Base-by-base conservation (phyloP, 1,140 invertebrate genomes). In the Dendrolimus kikuchii region DNA sequence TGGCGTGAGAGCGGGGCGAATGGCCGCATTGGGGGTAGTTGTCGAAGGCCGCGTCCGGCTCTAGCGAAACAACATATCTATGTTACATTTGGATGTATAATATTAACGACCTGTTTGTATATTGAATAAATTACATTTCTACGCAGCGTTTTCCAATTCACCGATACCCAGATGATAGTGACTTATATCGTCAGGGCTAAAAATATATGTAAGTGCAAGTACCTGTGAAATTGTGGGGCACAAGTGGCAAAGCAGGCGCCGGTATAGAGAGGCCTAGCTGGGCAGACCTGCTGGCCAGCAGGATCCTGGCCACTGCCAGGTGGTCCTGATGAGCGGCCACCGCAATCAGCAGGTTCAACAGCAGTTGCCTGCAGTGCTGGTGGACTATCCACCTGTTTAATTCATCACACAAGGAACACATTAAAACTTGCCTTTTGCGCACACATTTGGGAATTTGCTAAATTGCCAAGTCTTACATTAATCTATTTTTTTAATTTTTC, bases 271-370 rank as follows among this genome's bases (percentile, higher is more conserved):
- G 87, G 10, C 92, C 93, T 45, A 96, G 87, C 54, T 92, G 91
- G 38, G 91, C 90, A 0, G 95, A 95, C 78, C 94, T 92, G 53
- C 94, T 95, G 50, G 95, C 95, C 8, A 98, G 88, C 36, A 99
- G 77, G 9, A 97, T 92, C 7, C 94, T 90, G 0, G 97, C 95
- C 7, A 98, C 92, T 0, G 93, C 93, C 45, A 97, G 87, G 84
- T 98, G 95, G 86, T 99, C 96, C 53, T 93, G 91, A 81, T 98
- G 96, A 61, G 95, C 93, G 0, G 95, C 92, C 39, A 97, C 89
- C 2, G 98, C 95, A n/a, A 97, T 91, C 58, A 98, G 88, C 38
- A 99, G 88, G 82, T 99, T 99, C n/a, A 98, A 87, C 7, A 99
- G 89, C 51, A 99, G 86, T 69, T 95, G 94, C 71, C 98, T 96